Percentiles rank a stretch among this genome's conserved stretches.
Evolutionary conservation across 2,888 invertebrate genomes (phyloP).

Genomic region (Erebia epiphron): DNA sequence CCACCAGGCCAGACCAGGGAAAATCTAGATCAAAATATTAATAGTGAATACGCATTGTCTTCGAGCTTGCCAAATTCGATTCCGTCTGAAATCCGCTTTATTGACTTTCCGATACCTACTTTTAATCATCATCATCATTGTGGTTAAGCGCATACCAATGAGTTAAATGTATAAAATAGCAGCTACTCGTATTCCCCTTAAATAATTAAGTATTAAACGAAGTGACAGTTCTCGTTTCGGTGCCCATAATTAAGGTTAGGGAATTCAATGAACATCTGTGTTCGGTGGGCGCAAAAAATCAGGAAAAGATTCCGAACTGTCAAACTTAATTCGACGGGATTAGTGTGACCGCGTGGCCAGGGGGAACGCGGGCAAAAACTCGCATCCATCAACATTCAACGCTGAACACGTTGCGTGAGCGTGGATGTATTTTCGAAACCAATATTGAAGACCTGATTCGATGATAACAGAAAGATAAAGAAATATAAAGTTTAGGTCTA

Average conservation of each 20-base stretch:
- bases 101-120: no score
- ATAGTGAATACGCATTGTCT: no score
- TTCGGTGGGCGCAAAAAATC: conserved; percentile 65
- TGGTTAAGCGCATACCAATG: background rate
- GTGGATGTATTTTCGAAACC: conserved; percentile 54
- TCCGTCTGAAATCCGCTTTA: no score
- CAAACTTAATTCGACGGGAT: conserved; percentile 75
- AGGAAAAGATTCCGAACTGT: conserved; percentile 73
- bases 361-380: conserved; percentile 74
- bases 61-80: no score
- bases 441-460: conserved; percentile 6
- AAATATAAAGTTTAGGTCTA: background rate
- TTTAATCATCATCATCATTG: background rate
- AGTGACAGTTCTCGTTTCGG: conserved; percentile 63
- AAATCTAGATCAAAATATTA: no score
- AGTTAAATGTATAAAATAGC: background rate
- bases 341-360: conserved; percentile 48
- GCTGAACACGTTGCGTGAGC: conserved; percentile 46
- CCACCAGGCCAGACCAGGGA: no score
- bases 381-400: conserved; percentile 64
- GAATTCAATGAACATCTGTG: conserved; percentile 73
- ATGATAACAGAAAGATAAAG: background rate
- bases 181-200: conserved; percentile 15
- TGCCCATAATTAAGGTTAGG: conserved; percentile 72
- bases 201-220: conserved; percentile 32